Evolutionary conservation across 2,888 invertebrate species (phyloP), one percentile per base, ranked within the genome.

Genomic region (Syrphus vitripennis): DNA sequence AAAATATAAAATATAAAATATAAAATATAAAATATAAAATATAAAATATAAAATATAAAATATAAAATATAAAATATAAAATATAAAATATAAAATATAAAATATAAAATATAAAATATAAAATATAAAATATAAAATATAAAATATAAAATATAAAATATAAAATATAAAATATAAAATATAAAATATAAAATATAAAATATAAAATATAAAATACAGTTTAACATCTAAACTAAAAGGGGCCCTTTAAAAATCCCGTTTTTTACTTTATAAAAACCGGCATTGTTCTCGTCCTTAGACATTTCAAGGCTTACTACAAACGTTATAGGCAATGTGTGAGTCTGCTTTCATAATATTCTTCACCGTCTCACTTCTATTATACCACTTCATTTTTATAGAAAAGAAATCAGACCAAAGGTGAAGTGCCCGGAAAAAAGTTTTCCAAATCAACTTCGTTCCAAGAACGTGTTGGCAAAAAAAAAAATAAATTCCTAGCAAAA

Each of bases 381-480:
- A 21, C 65, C 1, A 19, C 34, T 9, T 34, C 55, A 31, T 61
- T 50, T 55, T 57, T 69, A 63, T 34, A 34, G 48, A 29, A 61
- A 74, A 26, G 69, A 74, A 82, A 77, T 86, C 82, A 86, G 82
- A 86, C 78, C 78, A 82, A 78, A 86, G 86, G 77, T 82, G 77
- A 82, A 86, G 86, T 74, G 48, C 50, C 74, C 69, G 82, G 82
- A 78, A 82, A 82, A 86, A 86, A 82, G 65, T 86, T 82, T 82
- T 65, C 48, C 82, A 82, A 86, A 86, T 82, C 82, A 78, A 77
- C 82, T 82, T 55, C 24, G 65, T 10, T 75, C 74, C 31, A 75
- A 69, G 70, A 82, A 57, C 65, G 53, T 76, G 69, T 70, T 26
- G 31, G 4, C 4, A n/a, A 55, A 74, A 31, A n/a, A 55, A 16